These are phyloP conservation scores for Cryptotis parvus DNA, from an alignment of 2,113 vertebrate species.

Conservation along the genomic window DNA sequence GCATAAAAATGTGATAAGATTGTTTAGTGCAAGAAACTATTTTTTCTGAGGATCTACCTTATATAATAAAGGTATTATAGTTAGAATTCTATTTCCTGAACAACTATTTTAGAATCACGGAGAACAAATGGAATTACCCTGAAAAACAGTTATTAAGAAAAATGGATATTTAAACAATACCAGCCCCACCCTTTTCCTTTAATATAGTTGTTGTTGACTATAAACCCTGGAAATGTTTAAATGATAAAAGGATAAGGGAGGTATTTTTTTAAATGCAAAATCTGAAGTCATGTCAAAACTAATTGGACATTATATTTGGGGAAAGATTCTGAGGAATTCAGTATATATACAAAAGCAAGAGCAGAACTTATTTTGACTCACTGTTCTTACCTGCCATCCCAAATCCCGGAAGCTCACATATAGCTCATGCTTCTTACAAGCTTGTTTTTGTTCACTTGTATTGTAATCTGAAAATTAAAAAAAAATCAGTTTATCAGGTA, in stretches of 20 bases:
- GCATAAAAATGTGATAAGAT: neutral
- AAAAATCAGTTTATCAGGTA: constrained; percentile 55
- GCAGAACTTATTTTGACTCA: neutral
- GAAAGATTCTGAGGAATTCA: neutral
- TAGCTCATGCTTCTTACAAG: constrained; percentile 99
- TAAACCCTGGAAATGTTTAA: constrained; percentile 14
- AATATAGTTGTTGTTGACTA: neutral
- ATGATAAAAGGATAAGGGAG: neutral
- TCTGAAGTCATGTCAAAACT: neutral
- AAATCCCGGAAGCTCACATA: constrained; percentile 99
- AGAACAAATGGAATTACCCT: neutral
- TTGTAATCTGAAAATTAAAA: constrained; percentile 91
- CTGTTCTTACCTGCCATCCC: constrained; percentile 95
- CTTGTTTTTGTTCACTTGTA: constrained; percentile 98
- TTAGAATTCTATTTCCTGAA: neutral
- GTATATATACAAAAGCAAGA: neutral
- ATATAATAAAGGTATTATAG: neutral
- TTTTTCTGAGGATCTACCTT: neutral
- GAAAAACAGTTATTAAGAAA: neutral
- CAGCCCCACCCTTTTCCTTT: neutral
- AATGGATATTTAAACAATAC: neutral
- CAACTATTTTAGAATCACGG: neutral
- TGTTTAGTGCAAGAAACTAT: neutral
- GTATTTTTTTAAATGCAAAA: constrained; percentile 5
- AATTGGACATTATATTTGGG: neutral